phyloP scores from a whole-genome alignment of 2,113 vertebrate genomes.

The Prinia subflava region DNA sequence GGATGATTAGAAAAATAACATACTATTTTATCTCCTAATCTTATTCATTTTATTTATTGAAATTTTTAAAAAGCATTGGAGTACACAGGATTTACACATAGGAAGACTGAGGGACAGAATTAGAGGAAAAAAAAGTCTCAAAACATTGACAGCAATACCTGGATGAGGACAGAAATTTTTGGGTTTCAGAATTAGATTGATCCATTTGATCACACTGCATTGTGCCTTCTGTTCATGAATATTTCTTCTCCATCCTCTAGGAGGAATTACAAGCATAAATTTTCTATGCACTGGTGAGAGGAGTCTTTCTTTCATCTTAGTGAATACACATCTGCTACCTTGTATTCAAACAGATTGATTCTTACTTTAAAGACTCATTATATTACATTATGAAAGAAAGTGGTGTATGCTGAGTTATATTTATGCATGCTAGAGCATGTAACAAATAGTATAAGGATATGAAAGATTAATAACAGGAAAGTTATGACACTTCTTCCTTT shows the following conservation, averaged over 20 bases:
- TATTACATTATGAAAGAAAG: neutral
- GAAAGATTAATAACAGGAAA: neutral
- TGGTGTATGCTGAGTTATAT: neutral
- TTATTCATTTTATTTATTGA: neutral
- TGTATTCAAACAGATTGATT: neutral
- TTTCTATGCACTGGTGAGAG: neutral
- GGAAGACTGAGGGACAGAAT: neutral
- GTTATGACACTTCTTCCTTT: neutral
- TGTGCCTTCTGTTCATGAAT: neutral
- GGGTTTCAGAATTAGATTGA: neutral
- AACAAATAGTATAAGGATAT: neutral
- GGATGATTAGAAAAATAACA: neutral
- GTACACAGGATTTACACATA: neutral
- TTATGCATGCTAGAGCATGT: neutral
- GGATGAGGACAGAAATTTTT: neutral
- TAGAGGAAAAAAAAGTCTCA: neutral
- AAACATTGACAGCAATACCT: neutral
- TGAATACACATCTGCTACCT: constrained; percentile 24
- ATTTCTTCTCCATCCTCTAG: neutral
- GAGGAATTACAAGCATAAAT: constrained; percentile 21
- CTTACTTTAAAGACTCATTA: constrained; percentile 30
- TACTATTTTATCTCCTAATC: neutral
- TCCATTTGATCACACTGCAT: neutral
- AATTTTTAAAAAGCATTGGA: neutral
- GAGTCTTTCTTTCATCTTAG: constrained; percentile 30